Evolutionary conservation across 1,140 invertebrate species (phyloP).

Genomic region (Drosophila kanapiae): DNA sequence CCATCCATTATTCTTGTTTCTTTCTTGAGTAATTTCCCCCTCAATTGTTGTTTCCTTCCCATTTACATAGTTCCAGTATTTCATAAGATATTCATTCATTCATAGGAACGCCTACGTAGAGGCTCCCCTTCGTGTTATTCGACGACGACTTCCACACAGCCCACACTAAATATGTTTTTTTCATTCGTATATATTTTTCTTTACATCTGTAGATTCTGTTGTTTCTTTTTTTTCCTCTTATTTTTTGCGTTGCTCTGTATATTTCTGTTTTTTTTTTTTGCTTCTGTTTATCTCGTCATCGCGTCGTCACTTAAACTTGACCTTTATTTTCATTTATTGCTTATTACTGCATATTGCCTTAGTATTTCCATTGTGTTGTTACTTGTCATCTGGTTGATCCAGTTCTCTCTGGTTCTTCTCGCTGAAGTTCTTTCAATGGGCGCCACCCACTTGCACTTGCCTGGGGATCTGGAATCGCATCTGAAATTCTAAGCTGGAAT

Average conservation of each 20-base stretch:
- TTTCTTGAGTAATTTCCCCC: background rate
- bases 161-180: conserved; percentile 30
- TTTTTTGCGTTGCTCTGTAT: conserved; percentile 6
- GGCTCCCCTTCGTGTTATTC: conserved; percentile 16
- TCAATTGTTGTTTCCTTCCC: background rate
- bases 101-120: conserved; percentile 38
- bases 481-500: background rate
- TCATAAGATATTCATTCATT: conserved; percentile 49
- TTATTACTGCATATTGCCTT: conserved; percentile 65
- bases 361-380: conserved; percentile 44
- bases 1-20: background rate
- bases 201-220: conserved; percentile 39
- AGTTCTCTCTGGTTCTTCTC: conserved; percentile 50
- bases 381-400: conserved; percentile 45
- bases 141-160: conserved; percentile 15
- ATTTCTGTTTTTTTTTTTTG: conserved; percentile 17
- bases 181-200: conserved; percentile 16
- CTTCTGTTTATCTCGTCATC: conserved; percentile 33
- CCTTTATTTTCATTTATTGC: conserved; percentile 77
- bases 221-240: conserved; percentile 2
- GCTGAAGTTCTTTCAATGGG: conserved; percentile 38
- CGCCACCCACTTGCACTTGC: conserved; percentile 47
- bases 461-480: background rate
- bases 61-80: conserved; percentile 24
- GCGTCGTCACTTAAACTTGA: conserved; percentile 73